These are phyloP conservation scores for Encarsia formosa DNA, from an alignment of 2,888 invertebrate species.

Conservation along the genomic window DNA sequence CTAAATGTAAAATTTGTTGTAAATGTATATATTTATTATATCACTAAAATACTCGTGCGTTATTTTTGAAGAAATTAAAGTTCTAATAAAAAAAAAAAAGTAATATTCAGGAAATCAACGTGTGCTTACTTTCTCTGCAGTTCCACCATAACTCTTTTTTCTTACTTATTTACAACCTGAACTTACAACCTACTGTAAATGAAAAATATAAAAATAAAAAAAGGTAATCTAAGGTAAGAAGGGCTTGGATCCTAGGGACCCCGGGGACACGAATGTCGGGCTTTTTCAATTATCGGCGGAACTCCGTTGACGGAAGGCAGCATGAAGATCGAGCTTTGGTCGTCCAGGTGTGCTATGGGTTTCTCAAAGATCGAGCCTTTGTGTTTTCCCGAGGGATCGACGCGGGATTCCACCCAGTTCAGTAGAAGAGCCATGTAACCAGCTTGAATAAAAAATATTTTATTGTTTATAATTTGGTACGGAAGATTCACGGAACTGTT, in stretches of 20 bases:
- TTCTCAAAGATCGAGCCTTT: too few relatives aligned
- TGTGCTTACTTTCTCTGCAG: too few relatives aligned
- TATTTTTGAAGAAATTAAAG: constrained; percentile 7
- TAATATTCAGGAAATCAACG: constrained; percentile 5
- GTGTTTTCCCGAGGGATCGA: too few relatives aligned
- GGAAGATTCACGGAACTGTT: too few relatives aligned
- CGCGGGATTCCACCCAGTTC: constrained; percentile 29
- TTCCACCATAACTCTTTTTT: too few relatives aligned
- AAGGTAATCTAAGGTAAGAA: too few relatives aligned
- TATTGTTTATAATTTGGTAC: not conserved
- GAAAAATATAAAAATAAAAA: too few relatives aligned
- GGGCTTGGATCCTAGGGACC: not conserved
- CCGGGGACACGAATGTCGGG: constrained; percentile 33
- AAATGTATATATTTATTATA: constrained; percentile 15
- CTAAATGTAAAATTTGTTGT: constrained; percentile 2
- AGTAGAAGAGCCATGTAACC: constrained; percentile 40
- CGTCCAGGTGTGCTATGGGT: too few relatives aligned
- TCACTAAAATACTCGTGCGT: constrained; percentile 6
- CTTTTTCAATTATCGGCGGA: constrained; percentile 34
- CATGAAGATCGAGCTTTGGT: constrained; percentile 35
- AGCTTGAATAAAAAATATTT: constrained; percentile 32
- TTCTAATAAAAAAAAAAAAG: not conserved
- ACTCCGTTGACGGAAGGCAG: constrained; percentile 29
- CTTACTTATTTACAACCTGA: too few relatives aligned
- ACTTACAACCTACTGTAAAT: too few relatives aligned